Conservation (phyloP, 2,888 invertebrate species). For the Campoletis raptor region DNA sequence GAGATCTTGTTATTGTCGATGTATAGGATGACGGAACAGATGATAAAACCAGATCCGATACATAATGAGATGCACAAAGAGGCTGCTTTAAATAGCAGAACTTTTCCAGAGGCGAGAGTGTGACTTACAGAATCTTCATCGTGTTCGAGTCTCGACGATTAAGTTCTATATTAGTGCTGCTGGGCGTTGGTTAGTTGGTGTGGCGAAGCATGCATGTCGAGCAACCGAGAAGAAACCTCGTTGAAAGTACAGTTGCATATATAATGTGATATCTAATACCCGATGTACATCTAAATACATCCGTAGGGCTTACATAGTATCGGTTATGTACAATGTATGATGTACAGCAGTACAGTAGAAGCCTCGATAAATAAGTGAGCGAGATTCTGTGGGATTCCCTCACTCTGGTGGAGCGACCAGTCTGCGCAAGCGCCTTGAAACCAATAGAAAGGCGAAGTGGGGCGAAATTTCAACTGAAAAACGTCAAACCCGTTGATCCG, state of each 20-base stretch:
- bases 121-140: slow-evolving; percentile 60
- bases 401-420: background rate
- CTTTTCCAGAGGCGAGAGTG: background rate
- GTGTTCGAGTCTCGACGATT: slow-evolving; percentile 45
- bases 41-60: slow-evolving; percentile 56
- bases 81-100: slow-evolving; percentile 6
- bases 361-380: too few species aligned
- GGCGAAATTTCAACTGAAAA: background rate
- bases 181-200: slow-evolving; percentile 31
- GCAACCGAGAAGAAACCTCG: slow-evolving; percentile 41
- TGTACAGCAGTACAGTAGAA: background rate
- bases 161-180: slow-evolving; percentile 56
- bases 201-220: slow-evolving; percentile 17
- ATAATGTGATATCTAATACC: slow-evolving; percentile 14
- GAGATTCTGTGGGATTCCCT: too few species aligned
- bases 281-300: slow-evolving; percentile 10
- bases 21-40: slow-evolving; percentile 45
- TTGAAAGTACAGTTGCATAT: slow-evolving; percentile 15
- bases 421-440: background rate
- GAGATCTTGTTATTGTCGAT: slow-evolving; percentile 60
- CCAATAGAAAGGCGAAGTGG: background rate
- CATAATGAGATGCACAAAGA: slow-evolving; percentile 12
- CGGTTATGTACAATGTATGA: background rate
- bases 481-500: background rate
- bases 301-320: background rate